Evolutionary conservation across 1,140 invertebrate genomes (phyloP).

Genomic region (Plutomurus gul): DNA sequence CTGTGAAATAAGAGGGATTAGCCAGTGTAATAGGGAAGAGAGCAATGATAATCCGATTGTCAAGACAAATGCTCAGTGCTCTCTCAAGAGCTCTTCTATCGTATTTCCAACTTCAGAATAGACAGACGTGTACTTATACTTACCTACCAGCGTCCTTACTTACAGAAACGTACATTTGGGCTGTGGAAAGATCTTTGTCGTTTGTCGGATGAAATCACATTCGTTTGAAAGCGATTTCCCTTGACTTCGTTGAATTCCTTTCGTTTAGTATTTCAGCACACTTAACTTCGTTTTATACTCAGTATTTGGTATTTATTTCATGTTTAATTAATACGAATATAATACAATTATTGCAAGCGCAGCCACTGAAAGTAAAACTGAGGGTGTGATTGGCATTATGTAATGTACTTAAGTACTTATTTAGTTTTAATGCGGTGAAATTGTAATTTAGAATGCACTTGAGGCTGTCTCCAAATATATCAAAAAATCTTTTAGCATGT

Average conservation of each 20-base stretch:
- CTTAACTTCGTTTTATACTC: not conserved
- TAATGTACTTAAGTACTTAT: too few species aligned
- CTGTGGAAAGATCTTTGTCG: not conserved
- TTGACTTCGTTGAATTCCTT: not conserved
- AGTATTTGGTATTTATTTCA: too few species aligned
- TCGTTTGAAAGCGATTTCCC: not conserved
- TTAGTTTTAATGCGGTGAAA: too few species aligned
- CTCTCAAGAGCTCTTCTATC: slow-evolving; percentile 17
- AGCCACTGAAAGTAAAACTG: too few species aligned
- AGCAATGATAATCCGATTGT: slow-evolving; percentile 35
- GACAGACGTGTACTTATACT: too few species aligned
- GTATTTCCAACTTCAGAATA: not conserved
- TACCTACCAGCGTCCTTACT: not conserved
- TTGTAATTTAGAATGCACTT: too few species aligned
- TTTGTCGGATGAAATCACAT: not conserved
- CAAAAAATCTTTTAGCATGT: too few species aligned
- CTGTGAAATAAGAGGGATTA: slow-evolving; percentile 25
- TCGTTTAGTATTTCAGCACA: not conserved
- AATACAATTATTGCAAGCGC: too few species aligned
- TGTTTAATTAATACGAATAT: too few species aligned
- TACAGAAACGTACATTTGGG: not conserved
- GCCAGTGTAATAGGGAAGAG: slow-evolving; percentile 32
- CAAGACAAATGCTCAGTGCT: slow-evolving; percentile 29
- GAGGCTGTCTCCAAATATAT: too few species aligned
- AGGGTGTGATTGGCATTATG: too few species aligned